A percentile compares a stretch with the other conserved stretches of the same genome.
Evolutionary conservation across 2,797 vertebrate species (phyloP).

Genomic region (Microchirus variegatus): DNA sequence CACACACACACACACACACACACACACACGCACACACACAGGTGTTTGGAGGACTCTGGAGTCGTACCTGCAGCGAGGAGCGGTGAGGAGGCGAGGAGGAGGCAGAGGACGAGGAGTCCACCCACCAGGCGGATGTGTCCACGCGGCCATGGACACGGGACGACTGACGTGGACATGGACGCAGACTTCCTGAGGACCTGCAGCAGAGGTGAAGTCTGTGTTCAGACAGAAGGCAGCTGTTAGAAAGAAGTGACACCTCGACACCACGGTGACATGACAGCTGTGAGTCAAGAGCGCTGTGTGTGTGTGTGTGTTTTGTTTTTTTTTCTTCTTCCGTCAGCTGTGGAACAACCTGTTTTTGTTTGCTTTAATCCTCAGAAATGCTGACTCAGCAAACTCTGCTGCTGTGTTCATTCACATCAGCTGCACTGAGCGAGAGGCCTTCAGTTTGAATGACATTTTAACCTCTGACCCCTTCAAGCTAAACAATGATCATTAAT

Average conservation of each 20-base stretch:
- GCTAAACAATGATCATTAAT: not conserved
- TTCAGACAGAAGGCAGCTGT: not conserved
- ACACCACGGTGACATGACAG: not conserved
- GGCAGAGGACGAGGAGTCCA: constrained; percentile 64
- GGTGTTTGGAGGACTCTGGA: not conserved
- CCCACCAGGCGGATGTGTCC: constrained; percentile 60
- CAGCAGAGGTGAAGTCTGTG: constrained; percentile 11
- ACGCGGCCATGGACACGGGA: constrained; percentile 54
- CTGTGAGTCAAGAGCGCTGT: not conserved
- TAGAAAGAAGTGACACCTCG: not conserved
- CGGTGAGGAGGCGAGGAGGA: constrained; percentile 66
- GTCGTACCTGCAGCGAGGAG: constrained; percentile 71
- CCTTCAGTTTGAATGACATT: not conserved
- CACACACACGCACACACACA: not conserved
- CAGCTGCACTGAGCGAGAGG: not conserved
- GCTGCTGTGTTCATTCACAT: not conserved
- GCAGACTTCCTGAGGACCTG: constrained; percentile 57
- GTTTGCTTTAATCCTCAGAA: not conserved
- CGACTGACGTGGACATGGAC: constrained; percentile 75
- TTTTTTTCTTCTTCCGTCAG: constrained; percentile 2
- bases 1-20: too few relatives aligned
- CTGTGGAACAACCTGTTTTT: not conserved
- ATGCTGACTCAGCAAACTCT: not conserved
- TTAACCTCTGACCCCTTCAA: not conserved
- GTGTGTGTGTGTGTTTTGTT: too few relatives aligned